Conservation (phyloP, 2,888 invertebrate species). For the Carabus problematicus region DNA sequence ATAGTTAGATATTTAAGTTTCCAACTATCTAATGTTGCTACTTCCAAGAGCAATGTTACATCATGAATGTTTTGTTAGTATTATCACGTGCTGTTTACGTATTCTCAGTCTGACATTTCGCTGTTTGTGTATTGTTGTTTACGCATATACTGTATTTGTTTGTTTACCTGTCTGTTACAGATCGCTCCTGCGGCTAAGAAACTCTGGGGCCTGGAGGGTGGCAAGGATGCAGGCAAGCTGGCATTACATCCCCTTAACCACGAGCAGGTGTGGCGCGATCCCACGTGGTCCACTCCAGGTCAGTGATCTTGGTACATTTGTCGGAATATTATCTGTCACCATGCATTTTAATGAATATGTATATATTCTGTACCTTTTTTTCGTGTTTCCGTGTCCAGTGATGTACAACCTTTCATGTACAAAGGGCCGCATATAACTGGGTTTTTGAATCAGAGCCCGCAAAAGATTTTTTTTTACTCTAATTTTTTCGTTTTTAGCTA, state of each 20-base stretch:
- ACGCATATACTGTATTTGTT: constrained; percentile 47
- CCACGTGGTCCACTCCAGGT: constrained; percentile 93
- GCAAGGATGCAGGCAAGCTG: constrained; percentile 77
- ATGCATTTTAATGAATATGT: too few relatives aligned
- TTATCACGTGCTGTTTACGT: neutral
- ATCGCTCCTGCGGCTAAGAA: constrained; percentile 94
- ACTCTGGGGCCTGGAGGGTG: constrained; percentile 84
- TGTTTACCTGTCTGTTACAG: constrained; percentile 68
- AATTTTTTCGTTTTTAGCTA: too few relatives aligned
- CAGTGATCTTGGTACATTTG: constrained; percentile 50
- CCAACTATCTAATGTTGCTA: too few relatives aligned
- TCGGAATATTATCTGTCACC: neutral
- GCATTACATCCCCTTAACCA: constrained; percentile 76
- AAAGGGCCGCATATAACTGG: too few relatives aligned
- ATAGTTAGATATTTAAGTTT: too few relatives aligned
- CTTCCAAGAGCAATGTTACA: too few relatives aligned
- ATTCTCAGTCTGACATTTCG: neutral
- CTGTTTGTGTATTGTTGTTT: constrained; percentile 1
- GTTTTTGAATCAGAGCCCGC: too few relatives aligned
- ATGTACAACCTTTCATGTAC: too few relatives aligned
- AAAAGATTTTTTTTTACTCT: too few relatives aligned
- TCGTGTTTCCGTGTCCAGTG: neutral
- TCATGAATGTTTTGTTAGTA: too few relatives aligned
- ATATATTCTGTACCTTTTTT: too few relatives aligned
- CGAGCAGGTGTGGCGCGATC: constrained; percentile 85